These are phyloP conservation scores for Rhea americana DNA, from an alignment of 2,113 vertebrate genomes.

Conservation along the genomic window DNA sequence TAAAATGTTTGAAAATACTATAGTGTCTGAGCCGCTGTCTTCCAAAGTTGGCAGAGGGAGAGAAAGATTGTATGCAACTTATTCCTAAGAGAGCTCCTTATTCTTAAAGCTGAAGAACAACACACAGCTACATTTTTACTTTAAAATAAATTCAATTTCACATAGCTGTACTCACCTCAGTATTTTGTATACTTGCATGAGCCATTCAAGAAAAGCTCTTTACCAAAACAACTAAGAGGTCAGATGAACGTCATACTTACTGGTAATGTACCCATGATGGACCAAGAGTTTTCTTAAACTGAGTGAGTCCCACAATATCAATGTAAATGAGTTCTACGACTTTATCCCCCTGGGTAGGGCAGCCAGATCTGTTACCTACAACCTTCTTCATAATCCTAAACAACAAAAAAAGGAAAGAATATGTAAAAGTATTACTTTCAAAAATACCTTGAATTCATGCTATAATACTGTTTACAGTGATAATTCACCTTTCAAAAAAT, in stretches of 20 bases:
- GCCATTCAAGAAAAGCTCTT: not conserved
- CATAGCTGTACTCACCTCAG: not conserved
- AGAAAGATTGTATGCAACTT: not conserved
- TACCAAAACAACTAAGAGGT: not conserved
- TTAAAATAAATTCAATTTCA: not conserved
- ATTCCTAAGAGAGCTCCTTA: not conserved
- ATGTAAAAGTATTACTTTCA: not conserved
- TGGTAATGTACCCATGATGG: constrained; percentile 99
- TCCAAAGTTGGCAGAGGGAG: not conserved
- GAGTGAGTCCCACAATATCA: constrained; percentile 96
- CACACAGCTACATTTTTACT: not conserved
- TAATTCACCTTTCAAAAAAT: not conserved
- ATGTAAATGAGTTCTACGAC: constrained; percentile 99
- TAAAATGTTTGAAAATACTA: not conserved
- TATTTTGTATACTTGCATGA: not conserved
- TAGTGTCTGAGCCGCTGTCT: not conserved
- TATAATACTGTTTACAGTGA: not conserved
- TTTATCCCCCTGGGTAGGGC: constrained; percentile 94
- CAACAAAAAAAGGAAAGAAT: not conserved
- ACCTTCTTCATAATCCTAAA: constrained; percentile 97
- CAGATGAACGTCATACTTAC: constrained; percentile 79
- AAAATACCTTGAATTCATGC: not conserved
- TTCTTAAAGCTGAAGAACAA: not conserved
- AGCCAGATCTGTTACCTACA: constrained; percentile 97
- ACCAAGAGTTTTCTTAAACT: constrained; percentile 98